Evolutionary conservation across 2,797 vertebrate species (phyloP), one percentile per base, ranked within the genome.

Genomic region (Luscinia megarhynchos): DNA sequence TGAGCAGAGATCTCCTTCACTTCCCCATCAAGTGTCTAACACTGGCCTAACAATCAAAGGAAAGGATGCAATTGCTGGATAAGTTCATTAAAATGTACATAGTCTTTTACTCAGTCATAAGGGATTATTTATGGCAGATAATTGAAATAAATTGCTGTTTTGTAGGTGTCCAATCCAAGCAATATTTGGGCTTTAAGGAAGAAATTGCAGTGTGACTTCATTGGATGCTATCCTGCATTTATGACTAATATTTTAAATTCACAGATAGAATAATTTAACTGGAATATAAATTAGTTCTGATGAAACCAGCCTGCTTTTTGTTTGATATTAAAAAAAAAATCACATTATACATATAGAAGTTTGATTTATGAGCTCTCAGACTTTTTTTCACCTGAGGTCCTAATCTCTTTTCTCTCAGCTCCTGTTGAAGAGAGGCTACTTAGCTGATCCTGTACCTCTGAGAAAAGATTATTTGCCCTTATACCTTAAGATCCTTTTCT

Each of bases 241-340:
- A 38, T 85, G 76, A 95, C 73, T 93, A 84, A 36, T n/a, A 96
- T 85, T 94, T 95, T 66, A 90, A 91, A 90, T 81, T 93, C 76
- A 89, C 70, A 74, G 89, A 96, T 70, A 90, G 89, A 82, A 94
- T 90, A 93, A 96, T 96, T 87, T 96, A 90, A 94, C 90, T 87
- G 77, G 74, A 93, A 90, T 95, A 88, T 84, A 89, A 94, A 95
- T 87, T 72, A 80, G 69, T 27, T 57, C 86, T 74, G 91, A 84
- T 93, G 66, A 92, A 96, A 85, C 63, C 70, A 87, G 87, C 41
- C 54, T 95, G 91, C 55, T 69, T 90, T 73, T 51, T 82, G 76
- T 77, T 90, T 94, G 68, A 82, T 91, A 89, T 92, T 89, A 55
- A 91, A 92, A 96, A 96, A 34, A 93, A 93, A 96, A 91, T 89